Conservation (phyloP, 2,888 invertebrate genomes). For the Vanessa cardui region DNA sequence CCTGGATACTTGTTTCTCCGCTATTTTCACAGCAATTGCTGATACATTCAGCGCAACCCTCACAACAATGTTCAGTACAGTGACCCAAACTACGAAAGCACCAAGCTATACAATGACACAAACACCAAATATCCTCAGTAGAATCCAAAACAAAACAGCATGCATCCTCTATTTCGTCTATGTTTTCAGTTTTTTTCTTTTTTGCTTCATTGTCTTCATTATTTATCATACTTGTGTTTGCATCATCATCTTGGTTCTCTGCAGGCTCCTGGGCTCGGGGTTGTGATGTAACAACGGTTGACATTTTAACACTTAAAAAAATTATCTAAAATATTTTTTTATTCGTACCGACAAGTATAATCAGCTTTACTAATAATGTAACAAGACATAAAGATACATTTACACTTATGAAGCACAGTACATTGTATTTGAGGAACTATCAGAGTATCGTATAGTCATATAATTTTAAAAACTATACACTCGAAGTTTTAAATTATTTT, state of each 20-base stretch:
- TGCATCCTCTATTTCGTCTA: not conserved
- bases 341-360: no score
- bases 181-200: not conserved
- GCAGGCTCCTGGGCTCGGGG: not conserved
- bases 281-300: slow-evolving; percentile 1
- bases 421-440: no score
- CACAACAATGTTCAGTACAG: slow-evolving; percentile 32
- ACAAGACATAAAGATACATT: no score
- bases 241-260: not conserved
- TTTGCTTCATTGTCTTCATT: not conserved
- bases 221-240: not conserved
- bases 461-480: no score
- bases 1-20: not conserved
- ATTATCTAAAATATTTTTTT: not conserved
- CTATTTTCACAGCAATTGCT: slow-evolving; percentile 5
- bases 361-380: no score
- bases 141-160: not conserved
- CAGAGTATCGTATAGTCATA: no score
- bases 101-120: slow-evolving; percentile 15
- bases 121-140: slow-evolving; percentile 3
- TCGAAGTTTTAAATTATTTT: no score
- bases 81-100: slow-evolving; percentile 27
- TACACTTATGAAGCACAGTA: no score
- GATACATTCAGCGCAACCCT: slow-evolving; percentile 28
- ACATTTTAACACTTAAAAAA: not conserved